phyloP scores from a whole-genome alignment of 1,140 invertebrate genomes.

The Lethocerus indicus region DNA sequence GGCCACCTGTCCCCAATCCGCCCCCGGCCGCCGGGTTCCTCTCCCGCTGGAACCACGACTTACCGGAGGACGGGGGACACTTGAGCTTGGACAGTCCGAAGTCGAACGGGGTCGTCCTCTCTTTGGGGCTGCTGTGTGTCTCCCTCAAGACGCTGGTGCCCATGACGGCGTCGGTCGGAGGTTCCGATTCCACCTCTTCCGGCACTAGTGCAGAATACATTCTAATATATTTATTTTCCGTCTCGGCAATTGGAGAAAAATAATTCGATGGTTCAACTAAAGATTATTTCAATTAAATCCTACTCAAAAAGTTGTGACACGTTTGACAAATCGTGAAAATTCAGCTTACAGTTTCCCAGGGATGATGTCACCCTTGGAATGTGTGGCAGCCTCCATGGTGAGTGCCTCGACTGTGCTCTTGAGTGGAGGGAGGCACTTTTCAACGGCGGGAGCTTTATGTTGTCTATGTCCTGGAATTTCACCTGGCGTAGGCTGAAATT shows the following conservation, averaged over 20 bases:
- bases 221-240: background rate
- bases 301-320: background rate
- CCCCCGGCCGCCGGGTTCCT: too few species aligned
- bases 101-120: constrained; percentile 11
- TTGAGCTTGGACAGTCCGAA: too few species aligned
- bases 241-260: background rate
- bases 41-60: too few species aligned
- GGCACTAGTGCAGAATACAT: constrained; percentile 13
- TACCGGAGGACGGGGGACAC: too few species aligned
- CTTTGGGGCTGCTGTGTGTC: constrained; percentile 17
- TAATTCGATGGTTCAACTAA: too few species aligned
- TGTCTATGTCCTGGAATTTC: constrained; percentile 17
- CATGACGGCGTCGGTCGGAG: background rate
- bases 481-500: constrained; percentile 18
- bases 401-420: background rate
- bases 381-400: constrained; percentile 12
- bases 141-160: constrained; percentile 4
- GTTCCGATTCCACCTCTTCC: constrained; percentile 17
- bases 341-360: constrained; percentile 15
- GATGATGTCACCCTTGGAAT: constrained; percentile 10
- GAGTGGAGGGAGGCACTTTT: background rate
- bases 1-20: too few species aligned
- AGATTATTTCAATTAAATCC: background rate
- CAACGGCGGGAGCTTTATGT: constrained; percentile 10
- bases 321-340: background rate